Evolutionary conservation across 2,797 vertebrate species (phyloP).

Genomic region (Phaenicophaeus curvirostris): DNA sequence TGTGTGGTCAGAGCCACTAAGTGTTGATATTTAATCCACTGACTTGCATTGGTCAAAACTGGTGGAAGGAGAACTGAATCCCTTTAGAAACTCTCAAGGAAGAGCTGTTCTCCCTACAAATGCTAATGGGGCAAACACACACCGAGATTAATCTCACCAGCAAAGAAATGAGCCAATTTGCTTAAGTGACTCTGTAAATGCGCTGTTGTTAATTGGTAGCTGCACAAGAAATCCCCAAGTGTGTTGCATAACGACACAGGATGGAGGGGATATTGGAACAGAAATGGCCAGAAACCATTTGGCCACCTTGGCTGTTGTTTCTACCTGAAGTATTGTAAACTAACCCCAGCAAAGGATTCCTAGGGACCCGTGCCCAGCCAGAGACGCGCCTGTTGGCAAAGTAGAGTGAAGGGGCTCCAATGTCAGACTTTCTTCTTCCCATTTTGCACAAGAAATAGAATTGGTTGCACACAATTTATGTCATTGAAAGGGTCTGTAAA

Average conservation of each 20-base stretch:
- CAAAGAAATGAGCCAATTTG: not conserved
- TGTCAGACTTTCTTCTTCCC: not conserved
- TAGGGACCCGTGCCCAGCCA: not conserved
- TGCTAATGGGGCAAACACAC: not conserved
- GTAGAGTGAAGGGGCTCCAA: rapidly evolving
- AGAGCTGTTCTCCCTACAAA: not conserved
- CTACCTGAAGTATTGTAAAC: not conserved
- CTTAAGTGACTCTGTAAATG: not conserved
- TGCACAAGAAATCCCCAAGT: not conserved
- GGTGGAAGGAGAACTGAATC: not conserved
- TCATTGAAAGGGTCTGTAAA: not conserved
- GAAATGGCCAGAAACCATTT: not conserved
- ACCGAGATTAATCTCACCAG: not conserved
- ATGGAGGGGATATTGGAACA: not conserved
- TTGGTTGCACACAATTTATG: not conserved
- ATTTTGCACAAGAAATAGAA: not conserved
- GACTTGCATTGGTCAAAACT: not conserved
- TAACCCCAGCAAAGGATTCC: not conserved
- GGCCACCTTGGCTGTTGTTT: not conserved
- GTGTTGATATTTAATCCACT: not conserved
- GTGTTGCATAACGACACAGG: not conserved
- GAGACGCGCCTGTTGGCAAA: not conserved
- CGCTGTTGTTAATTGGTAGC: not conserved
- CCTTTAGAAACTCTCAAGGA: not conserved
- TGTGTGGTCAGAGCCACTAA: not conserved